Conservation (phyloP, 2,888 invertebrate species). For the Unio delphinus region DNA sequence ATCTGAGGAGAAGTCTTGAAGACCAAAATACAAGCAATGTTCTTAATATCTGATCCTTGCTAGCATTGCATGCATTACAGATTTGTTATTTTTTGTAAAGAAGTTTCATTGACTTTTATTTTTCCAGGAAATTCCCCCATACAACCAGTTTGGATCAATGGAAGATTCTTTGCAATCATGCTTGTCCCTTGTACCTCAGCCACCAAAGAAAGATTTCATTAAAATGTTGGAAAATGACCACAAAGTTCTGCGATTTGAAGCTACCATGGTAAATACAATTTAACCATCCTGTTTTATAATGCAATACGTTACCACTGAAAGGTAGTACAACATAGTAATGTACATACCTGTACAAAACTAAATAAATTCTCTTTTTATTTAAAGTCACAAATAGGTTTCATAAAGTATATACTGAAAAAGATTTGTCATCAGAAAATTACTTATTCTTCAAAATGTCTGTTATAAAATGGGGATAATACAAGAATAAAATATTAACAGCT, state of each 20-base stretch:
- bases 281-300: background rate
- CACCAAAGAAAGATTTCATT: slow-evolving; percentile 83
- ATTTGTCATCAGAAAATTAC: background rate
- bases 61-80: too few relatives aligned
- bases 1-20: too few relatives aligned
- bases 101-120: slow-evolving; percentile 45
- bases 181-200: slow-evolving; percentile 80
- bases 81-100: background rate
- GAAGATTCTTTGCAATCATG: slow-evolving; percentile 86
- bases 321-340: background rate
- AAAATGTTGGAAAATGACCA: slow-evolving; percentile 81
- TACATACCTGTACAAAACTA: too few relatives aligned
- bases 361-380: too few relatives aligned
- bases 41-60: too few relatives aligned
- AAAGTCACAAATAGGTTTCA: too few relatives aligned
- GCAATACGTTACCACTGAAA: background rate
- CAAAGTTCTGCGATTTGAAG: slow-evolving; percentile 81
- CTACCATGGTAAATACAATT: slow-evolving; percentile 75
- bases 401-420: too few relatives aligned
- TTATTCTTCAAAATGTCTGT: background rate
- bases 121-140: slow-evolving; percentile 78
- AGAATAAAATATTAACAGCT: background rate
- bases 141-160: slow-evolving; percentile 81
- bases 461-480: background rate
- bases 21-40: too few relatives aligned